Conservation (phyloP, 1,140 invertebrate species). For the Drosophila elegans region DNA sequence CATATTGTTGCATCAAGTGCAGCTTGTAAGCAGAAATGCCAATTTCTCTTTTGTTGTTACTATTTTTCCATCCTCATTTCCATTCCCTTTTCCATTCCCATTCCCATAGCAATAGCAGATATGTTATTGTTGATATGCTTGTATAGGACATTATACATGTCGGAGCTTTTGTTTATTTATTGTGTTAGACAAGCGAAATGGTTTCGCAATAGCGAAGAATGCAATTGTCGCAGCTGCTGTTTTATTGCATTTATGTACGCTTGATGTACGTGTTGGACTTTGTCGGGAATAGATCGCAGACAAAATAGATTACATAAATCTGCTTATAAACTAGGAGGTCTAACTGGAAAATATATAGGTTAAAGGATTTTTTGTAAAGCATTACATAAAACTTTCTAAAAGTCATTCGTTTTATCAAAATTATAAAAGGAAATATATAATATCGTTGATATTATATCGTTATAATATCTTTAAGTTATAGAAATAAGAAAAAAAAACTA, state of each 20-base stretch:
- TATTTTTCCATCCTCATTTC: conserved; percentile 12
- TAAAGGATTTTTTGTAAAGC: too few relatives aligned
- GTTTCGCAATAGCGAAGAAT: conserved; percentile 29
- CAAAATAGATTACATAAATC: conserved; percentile 3
- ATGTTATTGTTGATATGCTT: conserved; percentile 30
- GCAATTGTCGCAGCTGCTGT: conserved; percentile 45
- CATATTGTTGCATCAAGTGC: conserved; percentile 53
- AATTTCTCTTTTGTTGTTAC: conserved; percentile 36
- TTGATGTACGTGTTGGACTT: conserved; percentile 26
- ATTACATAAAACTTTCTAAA: too few relatives aligned
- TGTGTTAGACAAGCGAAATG: conserved; percentile 37
- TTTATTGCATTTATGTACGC: conserved; percentile 35
- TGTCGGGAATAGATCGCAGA: not conserved
- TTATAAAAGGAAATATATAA: too few relatives aligned
- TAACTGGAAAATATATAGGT: too few relatives aligned
- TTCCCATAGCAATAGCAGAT: conserved; percentile 6
- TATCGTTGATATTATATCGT: too few relatives aligned
- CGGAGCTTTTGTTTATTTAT: conserved; percentile 42
- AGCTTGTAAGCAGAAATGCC: conserved; percentile 53
- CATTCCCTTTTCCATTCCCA: conserved; percentile 1
- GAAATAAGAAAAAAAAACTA: too few relatives aligned
- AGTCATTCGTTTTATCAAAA: too few relatives aligned
- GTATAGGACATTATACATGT: conserved; percentile 35
- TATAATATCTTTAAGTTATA: too few relatives aligned
- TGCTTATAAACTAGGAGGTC: not conserved